Evolutionary conservation across 2,113 vertebrate species (phyloP), one percentile per base, ranked within the genome.

Genomic region (Erinaceus europaeus): DNA sequence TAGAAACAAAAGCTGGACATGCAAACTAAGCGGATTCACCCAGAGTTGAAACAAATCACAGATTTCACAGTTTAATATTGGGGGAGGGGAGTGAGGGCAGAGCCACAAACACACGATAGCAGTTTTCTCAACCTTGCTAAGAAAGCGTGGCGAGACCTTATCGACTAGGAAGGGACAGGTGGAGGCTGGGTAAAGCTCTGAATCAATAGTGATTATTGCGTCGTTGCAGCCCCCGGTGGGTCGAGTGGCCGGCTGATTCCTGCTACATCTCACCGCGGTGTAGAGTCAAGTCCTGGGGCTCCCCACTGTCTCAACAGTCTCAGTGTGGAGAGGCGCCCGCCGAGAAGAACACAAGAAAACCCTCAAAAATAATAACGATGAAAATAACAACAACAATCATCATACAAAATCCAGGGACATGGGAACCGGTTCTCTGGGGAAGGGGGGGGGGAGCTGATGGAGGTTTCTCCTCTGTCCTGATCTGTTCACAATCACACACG

Each of bases 11-110:
- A 98, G 98, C 98, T 98, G 97, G 98, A 98, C 98, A 99, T 99
- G 98, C 98, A 98, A 97, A 97, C 97, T 98, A 98, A 98, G 94
- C 98, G 96, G 98, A 98, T 97, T 98, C 98, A 99, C 98, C 98
- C 98, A 98, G 97, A 98, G 98, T 97, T 98, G 97, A 98, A 97
- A 98, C 97, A 98, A n/a, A 97, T 97, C 97, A 98, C 97, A 96
- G 94, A 98, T 97, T 99, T 99, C 98, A 99, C 98, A 99, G 98
- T 99, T 99, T 99, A 98, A 97, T 98, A 98, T 95, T 93, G 87
- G 93, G 94, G 96, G 27, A 87, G 79, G 92, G 94, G 89, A 80
- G 83, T n/a, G n/a, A n/a, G 93, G 95, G 94, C 96, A 96, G 97
- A 84, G 44, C 72, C n/a, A 94, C 95, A 96, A 97, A 96, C 95